Conservation (phyloP, 1,140 invertebrate species). For the Arctopsyche grandis region DNA sequence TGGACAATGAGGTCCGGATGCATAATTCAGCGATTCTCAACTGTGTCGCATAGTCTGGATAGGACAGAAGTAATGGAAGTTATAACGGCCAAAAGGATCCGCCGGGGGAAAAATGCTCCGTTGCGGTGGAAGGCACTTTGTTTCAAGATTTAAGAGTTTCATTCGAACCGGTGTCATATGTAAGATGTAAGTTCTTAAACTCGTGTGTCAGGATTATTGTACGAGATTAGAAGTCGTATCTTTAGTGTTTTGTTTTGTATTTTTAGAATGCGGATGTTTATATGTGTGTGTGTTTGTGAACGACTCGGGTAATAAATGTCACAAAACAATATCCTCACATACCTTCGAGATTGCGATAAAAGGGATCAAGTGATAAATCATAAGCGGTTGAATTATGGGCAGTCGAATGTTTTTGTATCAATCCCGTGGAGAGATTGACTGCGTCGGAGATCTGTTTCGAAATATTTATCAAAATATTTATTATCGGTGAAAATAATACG, state of each 20-base stretch:
- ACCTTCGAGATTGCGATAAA: constrained; percentile 25
- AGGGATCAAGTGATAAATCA: constrained; percentile 30
- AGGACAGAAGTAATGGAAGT: background rate
- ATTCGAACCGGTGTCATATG: background rate
- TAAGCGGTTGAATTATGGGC: constrained; percentile 19
- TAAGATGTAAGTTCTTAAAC: too few species aligned
- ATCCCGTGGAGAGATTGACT: background rate
- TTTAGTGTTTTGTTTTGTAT: too few species aligned
- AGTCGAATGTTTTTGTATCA: constrained; percentile 26
- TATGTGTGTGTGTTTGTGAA: too few species aligned
- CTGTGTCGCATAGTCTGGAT: background rate
- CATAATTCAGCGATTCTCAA: constrained; percentile 7
- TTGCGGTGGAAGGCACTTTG: background rate
- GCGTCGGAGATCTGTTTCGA: background rate
- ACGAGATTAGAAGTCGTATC: too few species aligned
- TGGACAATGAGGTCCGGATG: constrained; percentile 9
- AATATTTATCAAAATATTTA: constrained; percentile 20
- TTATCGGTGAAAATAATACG: too few species aligned
- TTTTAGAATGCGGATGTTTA: too few species aligned
- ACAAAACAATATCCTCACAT: constrained; percentile 25
- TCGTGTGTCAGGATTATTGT: too few species aligned
- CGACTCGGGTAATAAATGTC: background rate
- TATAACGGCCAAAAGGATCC: background rate
- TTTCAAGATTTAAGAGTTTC: constrained; percentile 1
- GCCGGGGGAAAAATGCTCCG: background rate